Evolutionary conservation across 2,797 vertebrate genomes (phyloP), one percentile per base, ranked within the genome.

Genomic region (Vipera latastei): DNA sequence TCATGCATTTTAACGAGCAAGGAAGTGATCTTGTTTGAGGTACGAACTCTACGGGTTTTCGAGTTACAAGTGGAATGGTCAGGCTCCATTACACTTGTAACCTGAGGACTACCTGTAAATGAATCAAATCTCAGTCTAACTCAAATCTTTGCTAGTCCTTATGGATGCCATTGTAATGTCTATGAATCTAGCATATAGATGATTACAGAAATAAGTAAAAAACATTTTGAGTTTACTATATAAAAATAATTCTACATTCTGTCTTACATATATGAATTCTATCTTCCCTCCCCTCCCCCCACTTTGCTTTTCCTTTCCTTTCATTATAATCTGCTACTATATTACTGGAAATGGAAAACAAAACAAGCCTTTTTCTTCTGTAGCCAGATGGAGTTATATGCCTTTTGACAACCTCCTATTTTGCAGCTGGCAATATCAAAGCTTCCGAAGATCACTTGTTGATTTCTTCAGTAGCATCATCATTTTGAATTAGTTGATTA

Each of bases 391-490:
- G 32, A 18, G 32, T 38, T 38, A 73, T 73, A 73, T 73, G 32
- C n/a, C 32, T 73, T 73, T 73, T 3, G 6, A 16, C 69, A 73
- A 20, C 69, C 69, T 73, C 16, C 32, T 73, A 20, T 73, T 38
- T 38, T 38, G 69, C 32, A 73, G 32, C 32, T 78, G 69, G 69
- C 18, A 44, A 11, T 59, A 92, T 89, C 90, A 61, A 88, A 88
- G 53, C 18, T 95, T 95, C 89, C 4, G 20, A 95, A 93, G 56
- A 96, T 95, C 92, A 88, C n/a, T 60, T 94, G 95, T 93, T 48
- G 92, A 89, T 96, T 97, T 96, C 89, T 94, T 32, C 6, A 78
- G 32, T 78, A 78, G 16, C 32, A 8, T 6, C 69, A 44, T 44
- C 32, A 78, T 1, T 38, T 78, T 78, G 69, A 44, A 78, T 78